Conservation (phyloP, 2,113 vertebrate genomes). For the Nerophis ophidion region DNA sequence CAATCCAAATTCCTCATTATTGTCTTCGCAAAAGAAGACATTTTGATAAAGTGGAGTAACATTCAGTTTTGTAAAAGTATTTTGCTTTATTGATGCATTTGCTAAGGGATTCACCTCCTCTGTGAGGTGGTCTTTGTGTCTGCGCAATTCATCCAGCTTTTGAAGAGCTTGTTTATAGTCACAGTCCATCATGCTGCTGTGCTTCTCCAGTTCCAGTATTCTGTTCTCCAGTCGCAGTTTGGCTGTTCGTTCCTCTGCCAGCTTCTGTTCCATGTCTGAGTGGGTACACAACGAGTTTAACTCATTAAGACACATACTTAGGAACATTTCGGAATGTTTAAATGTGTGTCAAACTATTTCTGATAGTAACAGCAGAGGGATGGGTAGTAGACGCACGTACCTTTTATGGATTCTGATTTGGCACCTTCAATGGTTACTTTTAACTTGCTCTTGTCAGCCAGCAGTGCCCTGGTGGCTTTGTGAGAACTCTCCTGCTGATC, state of each 20-base stretch:
- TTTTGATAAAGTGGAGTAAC: too few species aligned
- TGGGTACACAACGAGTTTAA: slow-evolving; percentile 1
- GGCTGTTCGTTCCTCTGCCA: slow-evolving; percentile 83
- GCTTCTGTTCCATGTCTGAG: slow-evolving; percentile 93
- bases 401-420: slow-evolving; percentile 97
- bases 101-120: slow-evolving; percentile 77
- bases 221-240: slow-evolving; percentile 91
- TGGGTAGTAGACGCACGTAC: slow-evolving; percentile 55
- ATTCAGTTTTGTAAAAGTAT: too few species aligned
- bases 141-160: slow-evolving; percentile 87
- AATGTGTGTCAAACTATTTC: not conserved
- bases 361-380: not conserved
- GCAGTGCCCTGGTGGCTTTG: slow-evolving; percentile 87
- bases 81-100: not conserved
- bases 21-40: too few species aligned
- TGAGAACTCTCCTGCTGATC: slow-evolving; percentile 93
- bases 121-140: slow-evolving; percentile 84
- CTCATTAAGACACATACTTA: not conserved
- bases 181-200: slow-evolving; percentile 91
- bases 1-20: too few species aligned
- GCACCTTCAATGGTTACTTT: slow-evolving; percentile 96
- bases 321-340: not conserved
- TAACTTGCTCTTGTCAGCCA: slow-evolving; percentile 97
- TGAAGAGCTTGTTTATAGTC: slow-evolving; percentile 95
- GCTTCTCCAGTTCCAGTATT: slow-evolving; percentile 90